Percentiles rank a stretch among this genome's conserved stretches.
Conservation (phyloP, 2,113 vertebrate species). For the Castor canadensis region DNA sequence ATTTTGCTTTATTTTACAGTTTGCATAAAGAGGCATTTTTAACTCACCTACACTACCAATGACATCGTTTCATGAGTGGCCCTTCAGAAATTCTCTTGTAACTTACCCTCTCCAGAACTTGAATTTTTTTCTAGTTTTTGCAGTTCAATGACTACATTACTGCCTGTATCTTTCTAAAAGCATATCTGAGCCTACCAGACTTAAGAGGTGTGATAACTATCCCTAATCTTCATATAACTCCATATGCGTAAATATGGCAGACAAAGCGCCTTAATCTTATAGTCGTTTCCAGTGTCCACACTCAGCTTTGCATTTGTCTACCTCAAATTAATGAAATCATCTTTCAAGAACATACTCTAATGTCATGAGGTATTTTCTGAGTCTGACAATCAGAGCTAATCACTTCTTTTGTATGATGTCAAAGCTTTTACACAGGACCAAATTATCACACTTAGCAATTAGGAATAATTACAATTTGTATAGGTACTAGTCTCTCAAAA, state of each 20-base stretch:
- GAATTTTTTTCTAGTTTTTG: background rate
- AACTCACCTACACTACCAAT: background rate
- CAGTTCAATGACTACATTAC: background rate
- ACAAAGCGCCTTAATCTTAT: background rate
- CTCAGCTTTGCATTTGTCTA: background rate
- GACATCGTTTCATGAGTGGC: background rate
- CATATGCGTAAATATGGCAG: background rate
- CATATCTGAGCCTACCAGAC: background rate
- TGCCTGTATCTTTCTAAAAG: background rate
- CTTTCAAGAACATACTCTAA: slow-evolving; percentile 33
- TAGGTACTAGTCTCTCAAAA: background rate
- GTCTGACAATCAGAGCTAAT: slow-evolving; percentile 19
- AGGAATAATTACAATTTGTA: slow-evolving; percentile 40
- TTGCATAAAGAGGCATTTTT: background rate
- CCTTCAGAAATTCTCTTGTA: background rate
- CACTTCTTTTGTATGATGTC: background rate
- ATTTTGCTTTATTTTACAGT: background rate
- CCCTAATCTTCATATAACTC: background rate
- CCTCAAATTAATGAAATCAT: background rate
- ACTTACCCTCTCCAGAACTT: background rate
- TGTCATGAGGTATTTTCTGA: background rate
- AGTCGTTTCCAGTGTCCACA: background rate
- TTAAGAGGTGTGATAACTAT: background rate
- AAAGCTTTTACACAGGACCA: background rate
- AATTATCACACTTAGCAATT: slow-evolving; percentile 17